A percentile compares a stretch with the other conserved stretches of the same genome.
Conservation (phyloP, 2,113 vertebrate genomes). For the Caretta caretta region DNA sequence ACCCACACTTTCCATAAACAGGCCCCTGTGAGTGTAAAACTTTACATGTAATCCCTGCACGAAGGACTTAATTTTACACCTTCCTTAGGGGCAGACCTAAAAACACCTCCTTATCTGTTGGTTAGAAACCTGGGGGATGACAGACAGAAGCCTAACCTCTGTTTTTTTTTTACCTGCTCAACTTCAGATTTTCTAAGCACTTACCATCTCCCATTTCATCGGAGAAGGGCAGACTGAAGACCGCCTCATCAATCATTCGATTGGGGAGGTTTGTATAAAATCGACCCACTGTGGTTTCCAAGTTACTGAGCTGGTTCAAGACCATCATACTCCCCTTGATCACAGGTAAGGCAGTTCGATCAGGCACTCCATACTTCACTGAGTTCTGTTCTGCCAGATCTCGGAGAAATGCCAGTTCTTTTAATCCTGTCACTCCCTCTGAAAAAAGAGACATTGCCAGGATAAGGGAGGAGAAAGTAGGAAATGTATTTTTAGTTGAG, state of each 20-base stretch:
- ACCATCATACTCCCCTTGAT: slow-evolving; percentile 99
- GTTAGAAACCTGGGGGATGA: background rate
- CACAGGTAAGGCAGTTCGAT: slow-evolving; percentile 86
- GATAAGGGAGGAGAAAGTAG: background rate
- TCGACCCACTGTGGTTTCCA: slow-evolving; percentile 95
- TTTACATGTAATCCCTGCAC: background rate
- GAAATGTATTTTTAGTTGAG: background rate
- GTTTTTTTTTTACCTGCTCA: background rate
- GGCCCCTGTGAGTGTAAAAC: background rate
- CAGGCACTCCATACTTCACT: slow-evolving; percentile 88
- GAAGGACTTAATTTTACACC: background rate
- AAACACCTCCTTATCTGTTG: background rate
- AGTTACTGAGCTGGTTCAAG: slow-evolving; percentile 96
- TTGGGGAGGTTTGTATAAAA: slow-evolving; percentile 99
- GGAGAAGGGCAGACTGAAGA: slow-evolving; percentile 94
- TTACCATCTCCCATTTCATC: slow-evolving; percentile 98
- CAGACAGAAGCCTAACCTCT: background rate
- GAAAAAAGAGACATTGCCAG: background rate
- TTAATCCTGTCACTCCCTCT: slow-evolving; percentile 96
- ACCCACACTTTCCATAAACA: background rate
- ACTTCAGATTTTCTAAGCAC: slow-evolving; percentile 23
- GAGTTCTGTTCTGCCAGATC: slow-evolving; percentile 98
- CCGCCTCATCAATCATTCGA: slow-evolving; percentile 95
- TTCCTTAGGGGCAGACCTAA: background rate
- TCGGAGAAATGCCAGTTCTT: slow-evolving; percentile 95